A percentile compares a stretch with the other conserved stretches of the same genome.
phyloP scores from a whole-genome alignment of 2,797 vertebrate genomes.

The Apodemus agrarius region DNA sequence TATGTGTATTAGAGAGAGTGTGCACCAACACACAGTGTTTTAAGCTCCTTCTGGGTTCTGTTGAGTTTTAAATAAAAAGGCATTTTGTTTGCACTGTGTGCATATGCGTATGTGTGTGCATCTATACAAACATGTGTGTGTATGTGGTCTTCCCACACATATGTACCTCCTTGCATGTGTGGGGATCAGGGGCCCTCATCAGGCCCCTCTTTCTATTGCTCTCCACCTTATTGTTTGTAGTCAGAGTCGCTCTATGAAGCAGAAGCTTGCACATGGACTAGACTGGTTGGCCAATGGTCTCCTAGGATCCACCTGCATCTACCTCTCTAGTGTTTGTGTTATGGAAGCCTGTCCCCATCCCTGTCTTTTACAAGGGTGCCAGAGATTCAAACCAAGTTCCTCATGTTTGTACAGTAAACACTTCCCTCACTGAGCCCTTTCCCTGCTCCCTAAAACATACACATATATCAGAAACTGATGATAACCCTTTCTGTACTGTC shows the following conservation, averaged over 20 bases:
- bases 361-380: background rate
- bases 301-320: background rate
- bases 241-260: background rate
- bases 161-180: background rate
- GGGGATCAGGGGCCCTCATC: background rate
- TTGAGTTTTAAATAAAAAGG: background rate
- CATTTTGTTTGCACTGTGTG: background rate
- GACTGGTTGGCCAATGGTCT: background rate
- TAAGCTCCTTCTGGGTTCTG: background rate
- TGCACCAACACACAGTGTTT: background rate
- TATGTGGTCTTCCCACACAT: background rate
- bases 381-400: background rate
- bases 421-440: background rate
- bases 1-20: background rate
- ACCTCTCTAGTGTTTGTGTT: background rate
- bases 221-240: background rate
- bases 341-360: background rate
- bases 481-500: background rate
- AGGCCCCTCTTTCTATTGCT: background rate
- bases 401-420: background rate
- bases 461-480: background rate
- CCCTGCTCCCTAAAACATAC: background rate
- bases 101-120: background rate
- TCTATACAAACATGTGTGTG: background rate
- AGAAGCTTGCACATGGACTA: no score